phyloP scores from a whole-genome alignment of 2,797 vertebrate genomes.

The Hylomyscus alleni region DNA sequence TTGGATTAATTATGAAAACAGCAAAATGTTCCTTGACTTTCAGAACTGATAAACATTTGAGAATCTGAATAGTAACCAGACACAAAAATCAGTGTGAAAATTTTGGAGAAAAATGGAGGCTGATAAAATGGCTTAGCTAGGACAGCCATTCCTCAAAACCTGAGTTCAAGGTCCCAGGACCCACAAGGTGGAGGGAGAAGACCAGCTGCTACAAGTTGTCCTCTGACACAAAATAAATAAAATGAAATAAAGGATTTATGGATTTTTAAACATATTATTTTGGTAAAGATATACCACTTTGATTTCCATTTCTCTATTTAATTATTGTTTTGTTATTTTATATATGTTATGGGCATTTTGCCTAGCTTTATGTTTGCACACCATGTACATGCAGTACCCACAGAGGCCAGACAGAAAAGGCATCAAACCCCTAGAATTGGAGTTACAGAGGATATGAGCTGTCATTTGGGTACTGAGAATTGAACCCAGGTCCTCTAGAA shows the following conservation, averaged over 20 bases:
- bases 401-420: neutral
- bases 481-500: neutral
- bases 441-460: neutral
- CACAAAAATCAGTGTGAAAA: conserved; percentile 22
- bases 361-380: neutral
- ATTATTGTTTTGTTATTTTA: neutral
- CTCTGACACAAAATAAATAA: neutral
- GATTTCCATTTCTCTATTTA: neutral
- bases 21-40: conserved; percentile 61
- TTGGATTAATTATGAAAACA: conserved; percentile 73
- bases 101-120: neutral
- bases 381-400: neutral
- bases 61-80: conserved; percentile 64
- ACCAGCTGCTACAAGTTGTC: too few species aligned
- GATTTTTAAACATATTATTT: conserved; percentile 35
- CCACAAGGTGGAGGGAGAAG: neutral
- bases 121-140: neutral
- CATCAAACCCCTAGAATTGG: neutral
- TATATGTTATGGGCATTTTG: neutral
- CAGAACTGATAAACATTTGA: conserved; percentile 53
- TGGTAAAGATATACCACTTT: neutral
- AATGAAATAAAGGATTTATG: neutral
- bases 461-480: neutral
- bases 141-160: neutral
- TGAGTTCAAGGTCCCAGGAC: neutral